phyloP scores from a whole-genome alignment of 2,113 vertebrate genomes.

The Thunnus thynnus region DNA sequence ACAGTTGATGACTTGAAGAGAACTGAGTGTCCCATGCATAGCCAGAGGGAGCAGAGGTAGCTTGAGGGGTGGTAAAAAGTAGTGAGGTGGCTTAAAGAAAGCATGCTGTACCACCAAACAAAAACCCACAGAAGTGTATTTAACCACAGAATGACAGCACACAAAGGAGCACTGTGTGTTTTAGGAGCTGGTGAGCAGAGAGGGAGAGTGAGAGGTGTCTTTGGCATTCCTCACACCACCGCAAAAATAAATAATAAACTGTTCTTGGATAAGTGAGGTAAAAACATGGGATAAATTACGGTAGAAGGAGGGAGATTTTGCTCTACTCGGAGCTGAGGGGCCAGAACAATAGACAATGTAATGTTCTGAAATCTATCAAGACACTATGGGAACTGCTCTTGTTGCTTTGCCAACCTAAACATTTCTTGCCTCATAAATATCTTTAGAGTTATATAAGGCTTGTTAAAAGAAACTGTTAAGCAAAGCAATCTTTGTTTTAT shows the following conservation, averaged over 20 bases:
- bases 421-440: constrained; percentile 38
- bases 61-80: not conserved
- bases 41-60: not conserved
- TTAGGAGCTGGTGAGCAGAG: constrained; percentile 22
- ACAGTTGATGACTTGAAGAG: not conserved
- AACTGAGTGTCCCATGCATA: not conserved
- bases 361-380: constrained; percentile 57
- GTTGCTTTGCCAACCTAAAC: constrained; percentile 26
- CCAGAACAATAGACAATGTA: constrained; percentile 51
- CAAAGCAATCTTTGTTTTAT: not conserved
- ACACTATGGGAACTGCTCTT: constrained; percentile 18
- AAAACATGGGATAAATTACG: constrained; percentile 15
- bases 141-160: constrained; percentile 40
- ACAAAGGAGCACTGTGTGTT: constrained; percentile 68
- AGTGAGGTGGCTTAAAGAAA: not conserved
- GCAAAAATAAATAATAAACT: constrained; percentile 66
- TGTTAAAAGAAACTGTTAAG: constrained; percentile 19
- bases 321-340: constrained; percentile 6
- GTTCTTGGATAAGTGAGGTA: constrained; percentile 36
- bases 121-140: constrained; percentile 48
- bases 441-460: constrained; percentile 16
- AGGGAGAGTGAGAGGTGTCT: constrained; percentile 37
- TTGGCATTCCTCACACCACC: constrained; percentile 54
- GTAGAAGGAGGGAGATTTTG: constrained; percentile 1
- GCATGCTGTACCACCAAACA: constrained; percentile 19